A percentile compares a stretch with the other conserved stretches of the same genome.
Conservation (phyloP, 2,113 vertebrate genomes). For the Varanus salvator region DNA sequence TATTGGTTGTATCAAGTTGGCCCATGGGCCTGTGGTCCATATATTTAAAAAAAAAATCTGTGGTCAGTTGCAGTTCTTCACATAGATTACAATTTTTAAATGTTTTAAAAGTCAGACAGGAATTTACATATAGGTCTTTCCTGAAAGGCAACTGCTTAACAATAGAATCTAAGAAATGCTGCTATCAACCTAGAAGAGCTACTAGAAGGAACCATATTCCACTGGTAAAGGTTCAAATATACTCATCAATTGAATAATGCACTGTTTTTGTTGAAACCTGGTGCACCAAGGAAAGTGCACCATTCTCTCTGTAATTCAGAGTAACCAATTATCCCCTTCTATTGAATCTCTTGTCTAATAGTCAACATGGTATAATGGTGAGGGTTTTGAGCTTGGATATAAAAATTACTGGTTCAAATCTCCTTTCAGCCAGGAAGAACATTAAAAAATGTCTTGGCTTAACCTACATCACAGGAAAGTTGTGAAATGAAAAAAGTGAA, state of each 20-base stretch:
- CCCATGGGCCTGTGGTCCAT: constrained; percentile 27
- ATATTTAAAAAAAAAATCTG: constrained; percentile 9
- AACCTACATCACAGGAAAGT: background rate
- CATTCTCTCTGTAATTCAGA: background rate
- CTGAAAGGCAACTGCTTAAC: constrained; percentile 11
- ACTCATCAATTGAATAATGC: background rate
- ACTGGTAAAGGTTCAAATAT: background rate
- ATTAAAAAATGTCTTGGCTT: background rate
- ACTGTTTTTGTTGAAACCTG: background rate
- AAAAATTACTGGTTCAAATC: background rate
- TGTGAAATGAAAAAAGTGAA: background rate
- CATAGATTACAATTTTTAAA: constrained; percentile 35
- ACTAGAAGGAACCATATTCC: background rate
- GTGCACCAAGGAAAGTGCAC: background rate
- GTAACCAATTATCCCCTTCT: background rate
- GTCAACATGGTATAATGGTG: background rate
- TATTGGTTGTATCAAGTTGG: constrained; percentile 49
- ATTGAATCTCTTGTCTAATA: background rate
- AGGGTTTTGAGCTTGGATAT: background rate
- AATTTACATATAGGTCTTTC: constrained; percentile 13
- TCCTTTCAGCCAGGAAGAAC: background rate
- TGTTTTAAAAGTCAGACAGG: constrained; percentile 32
- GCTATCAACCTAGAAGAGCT: constrained; percentile 21
- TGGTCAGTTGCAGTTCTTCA: constrained; percentile 35
- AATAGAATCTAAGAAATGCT: constrained; percentile 6